These are phyloP conservation scores for Pyrrhura leucotis DNA, from an alignment of 2,797 vertebrate genomes.

Conservation along the genomic window DNA sequence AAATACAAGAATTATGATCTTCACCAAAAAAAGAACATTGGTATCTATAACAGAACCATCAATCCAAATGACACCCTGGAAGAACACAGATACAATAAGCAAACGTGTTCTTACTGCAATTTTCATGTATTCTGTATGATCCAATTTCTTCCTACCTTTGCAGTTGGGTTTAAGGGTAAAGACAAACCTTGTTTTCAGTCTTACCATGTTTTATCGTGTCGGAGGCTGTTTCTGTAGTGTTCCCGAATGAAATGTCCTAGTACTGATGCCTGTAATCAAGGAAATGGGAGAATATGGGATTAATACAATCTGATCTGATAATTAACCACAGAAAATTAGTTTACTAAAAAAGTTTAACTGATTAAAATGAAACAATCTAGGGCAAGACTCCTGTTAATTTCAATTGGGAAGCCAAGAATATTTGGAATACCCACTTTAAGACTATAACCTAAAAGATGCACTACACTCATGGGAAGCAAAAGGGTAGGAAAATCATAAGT, in stretches of 20 bases:
- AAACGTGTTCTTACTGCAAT: not conserved
- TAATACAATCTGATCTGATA: not conserved
- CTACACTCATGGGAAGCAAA: not conserved
- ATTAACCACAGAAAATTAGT: not conserved
- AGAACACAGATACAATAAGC: not conserved
- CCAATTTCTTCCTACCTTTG: not conserved
- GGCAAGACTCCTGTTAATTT: not conserved
- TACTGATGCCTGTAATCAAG: not conserved
- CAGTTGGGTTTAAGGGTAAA: not conserved
- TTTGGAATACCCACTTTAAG: not conserved
- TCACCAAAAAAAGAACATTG: not conserved
- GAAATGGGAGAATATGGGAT: not conserved
- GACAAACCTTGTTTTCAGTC: not conserved
- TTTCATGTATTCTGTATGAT: not conserved
- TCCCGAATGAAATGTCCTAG: conserved; percentile 39
- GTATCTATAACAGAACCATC: not conserved
- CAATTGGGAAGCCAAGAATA: not conserved
- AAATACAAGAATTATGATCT: not conserved
- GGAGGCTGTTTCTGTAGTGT: not conserved
- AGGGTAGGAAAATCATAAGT: not conserved
- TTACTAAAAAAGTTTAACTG: not conserved
- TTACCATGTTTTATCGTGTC: not conserved
- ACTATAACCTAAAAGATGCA: not conserved
- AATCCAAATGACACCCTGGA: not conserved
- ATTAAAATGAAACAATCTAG: not conserved